A percentile compares a stretch with the other conserved stretches of the same genome.
Conservation (phyloP, 2,113 vertebrate species). For the Hystrix brachyura region DNA sequence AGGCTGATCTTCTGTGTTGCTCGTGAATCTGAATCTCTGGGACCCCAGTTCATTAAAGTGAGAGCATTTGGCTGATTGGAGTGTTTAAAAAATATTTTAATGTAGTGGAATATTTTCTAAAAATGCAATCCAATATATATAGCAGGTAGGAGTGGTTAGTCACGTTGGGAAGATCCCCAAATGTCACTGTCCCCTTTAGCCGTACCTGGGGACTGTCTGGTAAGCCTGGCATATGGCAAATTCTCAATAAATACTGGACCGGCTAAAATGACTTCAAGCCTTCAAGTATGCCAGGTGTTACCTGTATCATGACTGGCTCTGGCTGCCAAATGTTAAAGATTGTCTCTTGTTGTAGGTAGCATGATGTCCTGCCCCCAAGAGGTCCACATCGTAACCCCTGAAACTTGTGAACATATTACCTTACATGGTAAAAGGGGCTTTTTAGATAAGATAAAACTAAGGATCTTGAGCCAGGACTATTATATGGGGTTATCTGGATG, state of each 20-base stretch:
- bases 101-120: background rate
- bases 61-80: slow-evolving; percentile 18
- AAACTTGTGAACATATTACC: background rate
- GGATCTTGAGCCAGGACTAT: background rate
- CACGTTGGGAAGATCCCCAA: background rate
- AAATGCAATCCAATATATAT: background rate
- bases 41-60: background rate
- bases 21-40: background rate
- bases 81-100: slow-evolving; percentile 43
- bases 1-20: background rate
- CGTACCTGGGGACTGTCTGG: background rate
- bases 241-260: background rate
- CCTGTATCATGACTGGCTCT: background rate
- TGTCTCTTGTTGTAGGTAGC: background rate
- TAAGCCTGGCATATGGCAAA: background rate
- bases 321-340: background rate
- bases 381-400: background rate
- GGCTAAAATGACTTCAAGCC: background rate
- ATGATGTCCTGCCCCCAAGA: background rate
- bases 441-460: background rate
- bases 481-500: background rate
- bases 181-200: background rate
- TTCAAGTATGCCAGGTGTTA: background rate
- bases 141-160: background rate
- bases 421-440: background rate